Evolutionary conservation across 1,140 invertebrate species (phyloP).

Genomic region (Tetramorium parvispinum): DNA sequence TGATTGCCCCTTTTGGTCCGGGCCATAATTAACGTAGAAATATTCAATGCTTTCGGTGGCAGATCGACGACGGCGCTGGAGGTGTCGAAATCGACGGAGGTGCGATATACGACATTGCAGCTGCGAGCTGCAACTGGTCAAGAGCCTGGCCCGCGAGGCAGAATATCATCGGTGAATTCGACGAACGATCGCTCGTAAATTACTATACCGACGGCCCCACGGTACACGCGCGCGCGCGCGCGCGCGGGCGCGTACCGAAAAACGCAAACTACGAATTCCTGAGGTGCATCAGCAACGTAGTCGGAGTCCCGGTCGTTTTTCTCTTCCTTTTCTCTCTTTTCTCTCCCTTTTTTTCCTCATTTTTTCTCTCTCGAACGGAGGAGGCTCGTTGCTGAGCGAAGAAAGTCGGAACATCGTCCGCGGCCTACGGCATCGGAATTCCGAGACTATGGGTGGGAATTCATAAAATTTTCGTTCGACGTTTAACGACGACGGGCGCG

Average conservation of each 20-base stretch:
- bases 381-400: slow-evolving; percentile 20
- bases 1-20: slow-evolving; percentile 22
- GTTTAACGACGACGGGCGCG: slow-evolving; percentile 63
- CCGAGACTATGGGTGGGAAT: slow-evolving; percentile 55
- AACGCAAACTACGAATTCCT: slow-evolving; percentile 55
- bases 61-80: slow-evolving; percentile 46
- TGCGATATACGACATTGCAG: slow-evolving; percentile 52
- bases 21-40: slow-evolving; percentile 48
- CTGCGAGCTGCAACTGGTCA: slow-evolving; percentile 56
- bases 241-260: slow-evolving; percentile 38
- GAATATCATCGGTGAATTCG: slow-evolving; percentile 78
- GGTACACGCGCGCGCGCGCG: slow-evolving; percentile 7
- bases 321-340: slow-evolving; percentile 15
- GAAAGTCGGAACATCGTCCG: slow-evolving; percentile 35
- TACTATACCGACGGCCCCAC: slow-evolving; percentile 53
- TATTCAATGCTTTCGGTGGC: slow-evolving; percentile 47
- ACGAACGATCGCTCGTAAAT: slow-evolving; percentile 79
- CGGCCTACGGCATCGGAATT: slow-evolving; percentile 54
- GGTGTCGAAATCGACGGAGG: slow-evolving; percentile 72
- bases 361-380: slow-evolving; percentile 9
- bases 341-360: background rate
- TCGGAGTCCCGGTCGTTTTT: slow-evolving; percentile 34
- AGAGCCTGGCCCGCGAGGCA: slow-evolving; percentile 71
- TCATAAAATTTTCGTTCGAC: slow-evolving; percentile 71
- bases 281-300: slow-evolving; percentile 47